Evolutionary conservation across 2,888 invertebrate species (phyloP), one percentile per base, ranked within the genome.

Genomic region (Agrilus cyanescens): DNA sequence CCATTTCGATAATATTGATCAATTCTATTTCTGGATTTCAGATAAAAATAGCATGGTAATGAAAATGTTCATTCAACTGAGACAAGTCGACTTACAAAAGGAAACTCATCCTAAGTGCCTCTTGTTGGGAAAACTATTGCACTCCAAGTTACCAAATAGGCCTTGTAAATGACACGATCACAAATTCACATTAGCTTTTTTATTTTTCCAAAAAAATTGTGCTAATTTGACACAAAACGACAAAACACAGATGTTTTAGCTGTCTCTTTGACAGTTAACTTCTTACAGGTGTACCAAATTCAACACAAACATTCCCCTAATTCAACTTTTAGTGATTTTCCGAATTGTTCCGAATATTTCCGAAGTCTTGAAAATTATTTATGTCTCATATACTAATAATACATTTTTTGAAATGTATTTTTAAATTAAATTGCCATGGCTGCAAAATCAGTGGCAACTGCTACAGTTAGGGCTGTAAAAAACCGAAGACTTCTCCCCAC

Each of bases 381-480:
- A 37, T 44, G 31, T 39, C 37, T 41, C 42, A 33, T 15, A 71
- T 50, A 12, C 70, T 57, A 33, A 30, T n/a, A 16, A 30, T 25
- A 25, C 8, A 1, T 7, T 20, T 20, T 25, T 25, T 25, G 10
- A 10, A 25, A 25, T 25, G 37, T 32, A 35, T 45, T 38, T 45
- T 31, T 45, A 50, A 56, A 63, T 62, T 57, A 25, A 25, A 25
- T 25, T 25, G 4, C 10, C 25, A 86, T 86, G 85, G 78, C 85
- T 64, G 78, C 84, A 51, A 82, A 79, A 74, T 74, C 79, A 47
- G 78, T 85, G 57, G 88, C 85, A 46, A 82, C 88, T 61, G 93
- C 93, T 20, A 90, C 91, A 42, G 89, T 94, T 20, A 77, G 88
- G 54, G 88, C 91, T 51, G 82, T 90, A 18, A 85, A 85, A 65